Base-by-base conservation (phyloP, 2,113 vertebrate genomes). In the Odobenus rosmarus region DNA sequence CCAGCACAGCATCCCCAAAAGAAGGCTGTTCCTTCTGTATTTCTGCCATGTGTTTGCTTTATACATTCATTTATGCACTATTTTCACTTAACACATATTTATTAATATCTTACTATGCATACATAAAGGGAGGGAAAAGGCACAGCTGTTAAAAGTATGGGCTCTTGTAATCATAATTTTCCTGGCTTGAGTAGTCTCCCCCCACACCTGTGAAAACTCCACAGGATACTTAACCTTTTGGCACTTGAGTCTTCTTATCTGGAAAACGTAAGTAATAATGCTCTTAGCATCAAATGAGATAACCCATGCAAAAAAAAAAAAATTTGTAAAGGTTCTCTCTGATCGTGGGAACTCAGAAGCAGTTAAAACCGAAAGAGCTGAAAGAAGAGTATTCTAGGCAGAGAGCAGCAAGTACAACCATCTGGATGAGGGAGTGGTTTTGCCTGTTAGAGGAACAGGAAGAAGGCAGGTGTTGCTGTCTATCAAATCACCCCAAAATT, bases 401-500 rank as follows among this genome's bases (percentile, higher is more conserved):
- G 46, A 67, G 26, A 4, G 11, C 3, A 15, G 39, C 15, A 12
- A 31, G 15, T 2, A 1, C 4, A 2, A 7, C 46, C 26, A 36
- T 11, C 42, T n/a, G 10, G 67, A 4, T 11, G 31, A 19, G 33
- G 16, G 1, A 13, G 1, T 3, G 55, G 16, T 28, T 72, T 59
- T 26, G 9, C 15, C 16, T 6, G 1, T 61, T 4, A 31, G 33
- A 42, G 55, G 24, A 42, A 23, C 9, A 31, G 59, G 51, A 23
- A 23, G 26, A 33, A 31, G 24, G 10, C 28, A 21, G 2, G 9
- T 4, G 0, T 1, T 33, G 12, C 64, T 49, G 1, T 21, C 0
- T 11, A 23, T 4, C 18, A 23, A 92, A 21, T 10, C 31, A 14
- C 26, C 14, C 39, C 13, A 49, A 61, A 39, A 12, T 16, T 2